Percentiles rank a stretch among this genome's conserved stretches.
Conservation (phyloP, 2,797 vertebrate genomes). For the Siniperca scherzeri region DNA sequence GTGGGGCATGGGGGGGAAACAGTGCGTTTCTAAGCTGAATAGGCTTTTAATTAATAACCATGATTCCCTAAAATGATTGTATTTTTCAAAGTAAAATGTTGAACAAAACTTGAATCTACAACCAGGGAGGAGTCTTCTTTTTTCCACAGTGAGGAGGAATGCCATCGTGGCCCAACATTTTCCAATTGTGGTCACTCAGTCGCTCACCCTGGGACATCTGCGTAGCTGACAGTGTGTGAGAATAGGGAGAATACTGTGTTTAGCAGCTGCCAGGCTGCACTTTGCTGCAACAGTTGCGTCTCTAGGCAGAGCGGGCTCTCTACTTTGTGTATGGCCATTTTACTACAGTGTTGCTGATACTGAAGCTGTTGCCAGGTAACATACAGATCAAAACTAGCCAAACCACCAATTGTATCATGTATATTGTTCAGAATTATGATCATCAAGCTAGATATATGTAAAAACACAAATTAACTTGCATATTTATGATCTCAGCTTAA, state of each 20-base stretch:
- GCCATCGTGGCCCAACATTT: not conserved
- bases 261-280: slow-evolving; percentile 25
- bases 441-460: not conserved
- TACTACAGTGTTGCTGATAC: not conserved
- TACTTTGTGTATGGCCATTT: not conserved
- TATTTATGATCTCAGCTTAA: not conserved
- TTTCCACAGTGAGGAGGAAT: slow-evolving; percentile 2
- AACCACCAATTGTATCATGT: not conserved
- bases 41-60: slow-evolving; percentile 32
- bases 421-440: not conserved
- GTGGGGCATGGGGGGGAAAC: slow-evolving; percentile 23
- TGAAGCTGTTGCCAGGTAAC: slow-evolving; percentile 19
- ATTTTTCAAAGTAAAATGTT: slow-evolving; percentile 14
- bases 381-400: not conserved
- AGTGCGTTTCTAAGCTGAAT: slow-evolving; percentile 13
- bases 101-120: not conserved
- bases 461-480: not conserved
- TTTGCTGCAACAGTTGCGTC: slow-evolving; percentile 16
- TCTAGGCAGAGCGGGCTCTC: not conserved
- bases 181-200: slow-evolving; percentile 23
- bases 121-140: not conserved
- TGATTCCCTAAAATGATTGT: not conserved
- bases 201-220: not conserved
- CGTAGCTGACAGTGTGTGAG: slow-evolving; percentile 32
- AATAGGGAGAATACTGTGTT: slow-evolving; percentile 31